These are phyloP conservation scores for Neosilurus mollespiculum DNA, from an alignment of 2,797 vertebrate genomes.

Conservation along the genomic window DNA sequence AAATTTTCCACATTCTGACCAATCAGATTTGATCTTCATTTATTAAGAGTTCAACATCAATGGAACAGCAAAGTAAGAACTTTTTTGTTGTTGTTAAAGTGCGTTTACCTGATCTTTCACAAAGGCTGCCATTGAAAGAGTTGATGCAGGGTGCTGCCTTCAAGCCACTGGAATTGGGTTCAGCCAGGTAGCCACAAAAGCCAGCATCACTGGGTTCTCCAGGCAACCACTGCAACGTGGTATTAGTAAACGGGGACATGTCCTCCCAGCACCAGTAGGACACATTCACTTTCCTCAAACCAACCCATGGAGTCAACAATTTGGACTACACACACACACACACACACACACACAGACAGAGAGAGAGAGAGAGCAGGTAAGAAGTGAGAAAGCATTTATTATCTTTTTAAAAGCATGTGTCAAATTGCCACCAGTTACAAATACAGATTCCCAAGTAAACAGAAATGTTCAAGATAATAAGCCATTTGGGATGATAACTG, in stretches of 20 bases:
- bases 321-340: slow-evolving; percentile 73
- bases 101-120: slow-evolving; percentile 86
- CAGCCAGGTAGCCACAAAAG: slow-evolving; percentile 92
- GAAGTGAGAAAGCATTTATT: neutral
- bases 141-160: slow-evolving; percentile 93
- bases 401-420: neutral
- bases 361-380: neutral
- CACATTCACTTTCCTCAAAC: slow-evolving; percentile 93
- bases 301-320: slow-evolving; percentile 93
- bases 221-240: slow-evolving; percentile 86
- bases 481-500: neutral
- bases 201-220: slow-evolving; percentile 92
- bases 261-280: slow-evolving; percentile 99
- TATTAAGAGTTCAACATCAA: too few species aligned
- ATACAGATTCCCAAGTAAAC: neutral
- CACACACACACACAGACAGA: neutral
- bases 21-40: neutral
- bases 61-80: neutral
- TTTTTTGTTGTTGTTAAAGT: too few species aligned
- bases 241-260: slow-evolving; percentile 97
- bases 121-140: slow-evolving; percentile 89
- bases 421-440: neutral
- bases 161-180: slow-evolving; percentile 82
- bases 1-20: neutral
- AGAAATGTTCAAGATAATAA: neutral